Base-by-base conservation (phyloP, 2,888 invertebrate species). In the Coleophora deauratella region DNA sequence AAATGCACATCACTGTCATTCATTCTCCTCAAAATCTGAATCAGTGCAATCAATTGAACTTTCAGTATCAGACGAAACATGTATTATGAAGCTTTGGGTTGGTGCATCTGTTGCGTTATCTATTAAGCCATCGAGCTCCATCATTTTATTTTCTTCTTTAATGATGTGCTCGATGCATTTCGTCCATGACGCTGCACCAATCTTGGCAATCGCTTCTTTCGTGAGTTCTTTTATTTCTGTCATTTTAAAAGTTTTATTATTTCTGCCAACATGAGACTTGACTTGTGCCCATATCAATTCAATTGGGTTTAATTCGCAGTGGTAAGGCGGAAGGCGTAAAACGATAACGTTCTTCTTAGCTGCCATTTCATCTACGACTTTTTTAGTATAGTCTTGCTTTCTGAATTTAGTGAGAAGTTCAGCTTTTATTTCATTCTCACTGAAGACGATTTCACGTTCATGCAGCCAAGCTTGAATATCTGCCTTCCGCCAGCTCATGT, bases 221-320 rank as follows among this genome's bases (percentile, higher is more conserved):
- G 34, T 9, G 4, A 40, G 15, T 10, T 9, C 10, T 9, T 28
- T 28, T 2, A 40, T 6, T 28, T 40, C 35, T 6, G 40, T 30
- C 32, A 38, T 39, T 33, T 43, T 43, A 15, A 36, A 43, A 3
- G 36, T 36, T 28, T 39, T 43, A 10, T 41, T 44, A 6, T 40
- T 33, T 27, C 27, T 21, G 1, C 31, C 38, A 1, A 40, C 37
- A 12, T 38, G 9, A 2, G 31, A 32, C 11, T 44, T 45, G 13
- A 45, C 32, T 9, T 45, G 37, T 27, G 46, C 43, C 44, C 44
- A 49, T 9, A 49, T 40, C 11, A 49, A 9, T 27, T 49, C 46
- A 6, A 46, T 46, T 0, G 44, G 49, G 14, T 49, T 49, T 0
- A 49, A 31, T 31, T n/a, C 44, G 14, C 44, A 44, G 30, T 46